Evolutionary conservation across 2,113 vertebrate genomes (phyloP).

Genomic region (Cyrtonyx montezumae): DNA sequence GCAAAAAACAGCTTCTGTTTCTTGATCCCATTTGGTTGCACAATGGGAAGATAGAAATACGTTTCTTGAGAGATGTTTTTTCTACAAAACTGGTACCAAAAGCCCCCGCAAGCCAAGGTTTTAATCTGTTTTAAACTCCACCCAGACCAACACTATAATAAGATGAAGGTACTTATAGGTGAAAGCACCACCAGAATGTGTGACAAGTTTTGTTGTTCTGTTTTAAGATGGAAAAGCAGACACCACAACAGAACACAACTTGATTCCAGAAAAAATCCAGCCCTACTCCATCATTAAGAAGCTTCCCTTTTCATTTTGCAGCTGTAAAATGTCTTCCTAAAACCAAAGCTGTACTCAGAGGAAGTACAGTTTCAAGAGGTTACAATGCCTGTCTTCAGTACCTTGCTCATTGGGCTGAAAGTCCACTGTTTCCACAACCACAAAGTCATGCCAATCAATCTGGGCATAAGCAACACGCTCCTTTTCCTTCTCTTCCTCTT

Average conservation of each 20-base stretch:
- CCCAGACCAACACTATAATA: neutral
- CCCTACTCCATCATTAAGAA: neutral
- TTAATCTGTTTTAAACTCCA: neutral
- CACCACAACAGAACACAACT: no score
- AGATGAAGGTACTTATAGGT: neutral
- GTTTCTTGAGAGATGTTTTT: neutral
- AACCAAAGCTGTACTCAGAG: neutral
- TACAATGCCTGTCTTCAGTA: conserved; percentile 8
- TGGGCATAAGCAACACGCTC: conserved; percentile 97
- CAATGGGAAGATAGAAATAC: neutral
- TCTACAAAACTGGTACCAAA: neutral
- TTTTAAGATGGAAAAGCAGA: neutral
- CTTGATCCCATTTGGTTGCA: neutral
- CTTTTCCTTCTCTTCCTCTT: conserved; percentile 96
- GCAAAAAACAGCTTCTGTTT: neutral
- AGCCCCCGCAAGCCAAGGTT: neutral
- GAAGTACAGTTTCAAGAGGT: neutral
- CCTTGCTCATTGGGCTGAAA: conserved; percentile 98
- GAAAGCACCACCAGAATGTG: neutral
- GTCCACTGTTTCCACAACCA: conserved; percentile 97
- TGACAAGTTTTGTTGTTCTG: neutral
- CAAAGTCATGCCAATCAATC: conserved; percentile 99
- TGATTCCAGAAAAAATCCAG: neutral
- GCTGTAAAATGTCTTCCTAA: neutral
- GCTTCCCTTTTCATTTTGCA: neutral